These are phyloP conservation scores for Enteromius trimaculatus DNA, from an alignment of 2,797 vertebrate species.

Conservation along the genomic window DNA sequence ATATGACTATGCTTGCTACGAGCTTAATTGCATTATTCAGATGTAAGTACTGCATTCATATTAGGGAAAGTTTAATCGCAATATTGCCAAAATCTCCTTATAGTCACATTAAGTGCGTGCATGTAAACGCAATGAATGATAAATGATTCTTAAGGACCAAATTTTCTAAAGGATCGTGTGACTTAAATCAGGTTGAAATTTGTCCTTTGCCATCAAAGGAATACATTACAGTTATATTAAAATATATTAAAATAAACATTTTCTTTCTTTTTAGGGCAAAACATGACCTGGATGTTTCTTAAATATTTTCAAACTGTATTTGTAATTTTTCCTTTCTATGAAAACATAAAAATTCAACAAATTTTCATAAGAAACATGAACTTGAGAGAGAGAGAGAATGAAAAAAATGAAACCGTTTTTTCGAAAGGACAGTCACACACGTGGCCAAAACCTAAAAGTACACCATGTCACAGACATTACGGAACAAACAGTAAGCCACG, in stretches of 20 bases:
- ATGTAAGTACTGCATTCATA: too few relatives aligned
- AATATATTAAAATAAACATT: background rate
- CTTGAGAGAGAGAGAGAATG: background rate
- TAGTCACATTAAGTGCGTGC: too few relatives aligned
- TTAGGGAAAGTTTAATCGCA: background rate
- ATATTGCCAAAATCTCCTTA: background rate
- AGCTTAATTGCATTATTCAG: too few relatives aligned
- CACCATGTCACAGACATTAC: slow-evolving; percentile 9
- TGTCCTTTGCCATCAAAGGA: background rate
- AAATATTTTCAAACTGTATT: background rate
- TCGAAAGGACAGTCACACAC: background rate
- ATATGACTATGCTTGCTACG: too few relatives aligned
- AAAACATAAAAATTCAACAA: background rate
- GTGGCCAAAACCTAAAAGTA: slow-evolving; percentile 17
- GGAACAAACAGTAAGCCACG: slow-evolving; percentile 6
- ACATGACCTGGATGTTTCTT: background rate
- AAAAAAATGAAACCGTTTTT: background rate
- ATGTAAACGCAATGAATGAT: too few relatives aligned
- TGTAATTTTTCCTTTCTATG: background rate
- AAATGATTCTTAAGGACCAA: background rate
- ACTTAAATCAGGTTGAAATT: background rate
- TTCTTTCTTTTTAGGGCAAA: background rate
- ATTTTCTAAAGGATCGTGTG: background rate
- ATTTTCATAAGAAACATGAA: background rate
- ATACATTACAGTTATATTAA: background rate